Base-by-base conservation (phyloP, 1,140 invertebrate species). In the Megalopta genalis region DNA sequence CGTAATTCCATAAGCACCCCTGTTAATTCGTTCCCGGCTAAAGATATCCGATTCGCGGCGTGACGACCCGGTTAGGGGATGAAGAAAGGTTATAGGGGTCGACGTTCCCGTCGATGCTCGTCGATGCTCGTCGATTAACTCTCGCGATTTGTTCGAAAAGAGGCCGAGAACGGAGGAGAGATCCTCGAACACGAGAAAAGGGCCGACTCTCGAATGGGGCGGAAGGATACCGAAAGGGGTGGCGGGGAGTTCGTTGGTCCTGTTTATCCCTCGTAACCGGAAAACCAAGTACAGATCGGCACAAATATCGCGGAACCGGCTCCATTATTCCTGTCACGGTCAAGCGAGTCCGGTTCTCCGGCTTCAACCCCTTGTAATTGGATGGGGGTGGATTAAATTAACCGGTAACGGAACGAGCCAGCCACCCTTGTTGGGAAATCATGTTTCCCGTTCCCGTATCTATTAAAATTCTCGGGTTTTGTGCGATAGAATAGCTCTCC, bases 271-370 rank as follows among this genome's bases (percentile, higher is more conserved):
- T 60, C 8, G 62, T 72, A 42, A 68, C 14, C 32, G 9, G 42
- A 14, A 68, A 73, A 77, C 73, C 62, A 69, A 74, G 74, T 84
- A 84, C 68, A 83, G 81, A 85, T 87, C 81, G 83, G 80, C 75
- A 84, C 82, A 74, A 86, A 78, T 73, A 74, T 76, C 70, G 59
- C n/a, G 18, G n/a, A 62, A 59, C 67, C 73, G n/a, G 57, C 77
- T 87, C 80, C 42, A 83, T 87, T 87, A 87, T 86, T 87, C 74
- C 75, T 81, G 84, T 86, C 86, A 87, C 77, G 80, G 82, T 86
- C 74, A 85, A 87, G 75, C 76, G 81, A 81, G 21, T 59, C 80
- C 65, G 74, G 80, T 83, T 63, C 77, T 74, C 78, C 73, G 80
- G 75, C 77, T 81, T 81, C 21, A 8, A 21, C 60, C 54, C 23